These are phyloP conservation scores for Drosophila nebulosa DNA, from an alignment of 1,140 invertebrate species.

Conservation along the genomic window DNA sequence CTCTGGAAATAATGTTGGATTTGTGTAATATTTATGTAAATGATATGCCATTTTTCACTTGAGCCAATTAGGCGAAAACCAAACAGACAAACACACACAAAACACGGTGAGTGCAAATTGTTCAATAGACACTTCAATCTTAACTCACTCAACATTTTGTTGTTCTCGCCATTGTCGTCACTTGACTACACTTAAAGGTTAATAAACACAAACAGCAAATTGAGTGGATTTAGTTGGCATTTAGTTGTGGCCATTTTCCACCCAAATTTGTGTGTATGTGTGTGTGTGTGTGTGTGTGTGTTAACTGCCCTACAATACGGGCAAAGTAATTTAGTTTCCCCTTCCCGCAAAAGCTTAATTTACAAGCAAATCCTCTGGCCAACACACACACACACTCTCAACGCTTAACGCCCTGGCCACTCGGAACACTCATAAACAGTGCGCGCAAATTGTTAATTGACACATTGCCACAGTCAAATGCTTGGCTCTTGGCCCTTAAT, in stretches of 20 bases:
- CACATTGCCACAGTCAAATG: conserved; percentile 9
- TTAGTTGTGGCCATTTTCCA: not conserved
- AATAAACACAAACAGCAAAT: conserved; percentile 12
- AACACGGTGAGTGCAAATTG: not conserved
- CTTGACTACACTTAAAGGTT: conserved; percentile 13
- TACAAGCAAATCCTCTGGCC: not conserved
- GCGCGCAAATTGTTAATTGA: conserved; percentile 18
- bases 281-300: too few relatives aligned
- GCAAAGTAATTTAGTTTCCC: not conserved
- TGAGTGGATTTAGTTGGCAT: conserved; percentile 11
- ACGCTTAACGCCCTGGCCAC: not conserved
- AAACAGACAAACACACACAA: not conserved
- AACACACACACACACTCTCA: not conserved
- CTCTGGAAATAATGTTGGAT: too few relatives aligned
- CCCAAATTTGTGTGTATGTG: not conserved
- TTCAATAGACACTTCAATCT: too few relatives aligned
- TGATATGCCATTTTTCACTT: conserved; percentile 12
- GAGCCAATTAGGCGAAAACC: conserved; percentile 1
- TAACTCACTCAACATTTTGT: not conserved
- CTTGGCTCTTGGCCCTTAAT: not conserved
- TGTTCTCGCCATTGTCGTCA: not conserved
- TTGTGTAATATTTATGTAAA: not conserved
- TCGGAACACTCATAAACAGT: conserved; percentile 9
- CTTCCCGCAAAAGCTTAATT: not conserved
- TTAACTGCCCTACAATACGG: not conserved